These are phyloP conservation scores for Cheilosia urbana DNA, from an alignment of 2,888 invertebrate species.

Conservation along the genomic window DNA sequence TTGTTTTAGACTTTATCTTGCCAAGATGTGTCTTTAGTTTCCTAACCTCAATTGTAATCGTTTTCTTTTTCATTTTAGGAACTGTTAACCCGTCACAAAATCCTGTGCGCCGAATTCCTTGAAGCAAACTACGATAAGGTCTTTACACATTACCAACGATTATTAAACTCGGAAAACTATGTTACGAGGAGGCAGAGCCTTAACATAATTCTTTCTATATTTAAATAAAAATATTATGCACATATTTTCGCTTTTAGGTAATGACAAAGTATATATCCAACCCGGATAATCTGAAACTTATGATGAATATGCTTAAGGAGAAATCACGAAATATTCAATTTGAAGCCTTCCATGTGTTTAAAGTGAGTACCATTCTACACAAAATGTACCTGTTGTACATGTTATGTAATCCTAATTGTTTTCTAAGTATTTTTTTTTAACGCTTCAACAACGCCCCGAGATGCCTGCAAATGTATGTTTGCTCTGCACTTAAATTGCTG, in stretches of 20 bases:
- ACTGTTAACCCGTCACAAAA: constrained; percentile 96
- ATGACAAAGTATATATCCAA: constrained; percentile 99
- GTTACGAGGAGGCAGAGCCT: too few species aligned
- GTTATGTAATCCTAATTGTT: constrained; percentile 45
- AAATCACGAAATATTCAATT: too few species aligned
- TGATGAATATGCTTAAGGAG: constrained; percentile 99
- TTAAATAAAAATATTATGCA: neutral
- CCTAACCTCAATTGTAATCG: neutral
- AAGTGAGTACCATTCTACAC: constrained; percentile 86
- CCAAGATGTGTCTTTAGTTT: neutral
- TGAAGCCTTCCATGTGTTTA: too few species aligned
- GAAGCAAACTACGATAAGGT: too few species aligned
- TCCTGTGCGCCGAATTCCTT: constrained; percentile 98
- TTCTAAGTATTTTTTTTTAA: constrained; percentile 97
- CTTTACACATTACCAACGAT: too few species aligned
- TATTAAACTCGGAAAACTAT: too few species aligned
- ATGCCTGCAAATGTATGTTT: too few species aligned
- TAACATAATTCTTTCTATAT: too few species aligned
- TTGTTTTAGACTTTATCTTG: neutral
- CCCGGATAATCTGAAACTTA: constrained; percentile 99
- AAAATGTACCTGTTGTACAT: neutral
- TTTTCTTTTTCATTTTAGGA: constrained; percentile 86
- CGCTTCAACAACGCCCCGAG: too few species aligned
- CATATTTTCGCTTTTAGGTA: constrained; percentile 85
- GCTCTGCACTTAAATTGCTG: too few species aligned